Base-by-base conservation (phyloP, 2,113 vertebrate genomes). In the Indicator maculatus region DNA sequence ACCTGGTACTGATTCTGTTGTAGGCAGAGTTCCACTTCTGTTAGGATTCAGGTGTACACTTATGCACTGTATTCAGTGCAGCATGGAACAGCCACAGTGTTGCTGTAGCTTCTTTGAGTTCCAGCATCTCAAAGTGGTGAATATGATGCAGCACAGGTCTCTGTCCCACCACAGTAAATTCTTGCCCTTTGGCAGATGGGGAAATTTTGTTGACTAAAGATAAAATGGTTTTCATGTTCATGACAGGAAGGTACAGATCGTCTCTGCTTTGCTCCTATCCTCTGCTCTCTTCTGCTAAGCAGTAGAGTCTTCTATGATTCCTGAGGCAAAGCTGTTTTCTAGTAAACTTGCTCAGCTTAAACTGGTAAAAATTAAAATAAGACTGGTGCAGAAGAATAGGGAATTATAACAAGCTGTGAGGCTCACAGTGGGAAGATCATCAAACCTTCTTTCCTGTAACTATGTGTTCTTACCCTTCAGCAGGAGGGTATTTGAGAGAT, bases 401-500 rank as follows among this genome's bases (percentile, higher is more conserved):
- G 80, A 76, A 88, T 86, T 58, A 63, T 59, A 90, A 38, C 79
- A 90, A 89, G 63, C 78, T 58, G 71, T 27, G 20, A 38, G 47
- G 77, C 65, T 90, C 73, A n/a, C 1, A 3, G 74, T 84, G 85
- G 81, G 88, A 87, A 88, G 89, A 84, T 63, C 74, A 76, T 70
- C 64, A 61, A 70, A 74, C 86, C 65, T 89, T 45, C 76, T 88
- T 77, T 93, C 76, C 72, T 67, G 52, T 56, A 83, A 64, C 6
- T 41, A 45, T 8, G 3, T 75, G 81, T 78, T 95, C 80, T 74
- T 92, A 45, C 56, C 41, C 86, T 81, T 88, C 60, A 91, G 90
- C 92, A 63, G 31, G 1, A n/a, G 88, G 91, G 76, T 80, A 83
- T 94, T 66, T 94, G 93, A 88, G 79, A 88, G 95, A 88, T 45